A percentile compares a stretch with the other conserved stretches of the same genome.
Conservation (phyloP, 2,888 invertebrate species). For the Thysanoteuthis rhombus region DNA sequence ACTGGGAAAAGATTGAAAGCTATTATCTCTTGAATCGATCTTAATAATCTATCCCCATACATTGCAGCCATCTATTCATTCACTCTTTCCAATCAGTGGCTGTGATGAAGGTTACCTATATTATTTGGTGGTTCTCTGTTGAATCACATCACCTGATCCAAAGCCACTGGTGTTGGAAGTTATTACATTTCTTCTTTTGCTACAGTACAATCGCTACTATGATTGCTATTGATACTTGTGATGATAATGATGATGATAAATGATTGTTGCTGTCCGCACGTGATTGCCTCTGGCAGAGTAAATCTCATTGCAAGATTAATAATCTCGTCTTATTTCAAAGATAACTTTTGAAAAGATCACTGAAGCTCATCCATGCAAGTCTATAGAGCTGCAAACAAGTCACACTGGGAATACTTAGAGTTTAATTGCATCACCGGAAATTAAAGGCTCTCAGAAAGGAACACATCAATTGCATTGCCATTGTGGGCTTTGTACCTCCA, state of each 20-base stretch:
- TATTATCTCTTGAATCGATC: background rate
- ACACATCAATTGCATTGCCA: conserved; percentile 12
- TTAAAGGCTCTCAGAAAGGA: background rate
- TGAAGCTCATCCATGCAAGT: background rate
- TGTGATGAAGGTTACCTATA: background rate
- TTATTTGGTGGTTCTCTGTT: background rate
- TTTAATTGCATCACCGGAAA: background rate
- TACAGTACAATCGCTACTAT: background rate
- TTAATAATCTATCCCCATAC: background rate
- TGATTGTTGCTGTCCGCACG: background rate
- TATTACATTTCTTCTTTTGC: background rate
- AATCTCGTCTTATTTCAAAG: background rate
- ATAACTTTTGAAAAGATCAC: background rate
- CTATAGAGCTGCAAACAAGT: background rate
- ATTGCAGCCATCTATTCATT: background rate
- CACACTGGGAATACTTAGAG: background rate
- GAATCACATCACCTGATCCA: background rate
- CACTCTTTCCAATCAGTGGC: background rate
- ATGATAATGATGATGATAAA: background rate
- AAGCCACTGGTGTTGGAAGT: background rate
- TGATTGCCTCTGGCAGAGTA: background rate
- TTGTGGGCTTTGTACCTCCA: background rate
- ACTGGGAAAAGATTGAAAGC: background rate
- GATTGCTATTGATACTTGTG: background rate
- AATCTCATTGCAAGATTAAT: background rate